Conservation (phyloP, 2,797 vertebrate genomes). For the Eptatretus atami region DNA sequence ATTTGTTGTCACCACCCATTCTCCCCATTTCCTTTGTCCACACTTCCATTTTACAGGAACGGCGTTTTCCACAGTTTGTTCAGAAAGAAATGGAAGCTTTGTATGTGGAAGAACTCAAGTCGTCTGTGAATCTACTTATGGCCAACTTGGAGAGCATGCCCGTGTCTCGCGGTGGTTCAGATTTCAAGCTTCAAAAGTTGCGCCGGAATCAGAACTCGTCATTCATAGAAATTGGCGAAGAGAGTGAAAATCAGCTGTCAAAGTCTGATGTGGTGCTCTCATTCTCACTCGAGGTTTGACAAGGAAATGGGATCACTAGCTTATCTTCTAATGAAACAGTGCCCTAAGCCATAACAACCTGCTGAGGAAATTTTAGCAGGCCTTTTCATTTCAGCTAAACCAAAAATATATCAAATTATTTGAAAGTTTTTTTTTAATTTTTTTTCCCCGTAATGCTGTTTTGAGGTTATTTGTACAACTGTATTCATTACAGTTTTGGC, state of each 20-base stretch:
- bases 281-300: slow-evolving; percentile 63
- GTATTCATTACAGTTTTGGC: no score
- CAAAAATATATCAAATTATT: no score
- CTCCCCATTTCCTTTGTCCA: not conserved
- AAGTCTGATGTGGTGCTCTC: slow-evolving; percentile 83
- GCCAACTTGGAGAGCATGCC: slow-evolving; percentile 98
- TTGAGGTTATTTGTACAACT: no score
- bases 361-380: no score
- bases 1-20: not conserved
- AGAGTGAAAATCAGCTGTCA: slow-evolving; percentile 86
- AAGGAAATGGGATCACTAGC: no score
- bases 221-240: slow-evolving; percentile 95
- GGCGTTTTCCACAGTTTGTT: slow-evolving; percentile 61
- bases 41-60: slow-evolving; percentile 21
- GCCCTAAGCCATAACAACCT: no score
- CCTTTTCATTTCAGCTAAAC: no score
- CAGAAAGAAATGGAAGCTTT: slow-evolving; percentile 94
- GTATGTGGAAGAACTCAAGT: slow-evolving; percentile 79
- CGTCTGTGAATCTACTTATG: slow-evolving; percentile 86
- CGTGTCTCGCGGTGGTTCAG: slow-evolving; percentile 64
- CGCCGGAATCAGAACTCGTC: slow-evolving; percentile 91
- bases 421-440: no score
- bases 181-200: slow-evolving; percentile 93
- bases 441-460: no score
- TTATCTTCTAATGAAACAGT: no score